These are phyloP conservation scores for Sycobia sp. DNA, from an alignment of 1,140 invertebrate species.

Conservation along the genomic window DNA sequence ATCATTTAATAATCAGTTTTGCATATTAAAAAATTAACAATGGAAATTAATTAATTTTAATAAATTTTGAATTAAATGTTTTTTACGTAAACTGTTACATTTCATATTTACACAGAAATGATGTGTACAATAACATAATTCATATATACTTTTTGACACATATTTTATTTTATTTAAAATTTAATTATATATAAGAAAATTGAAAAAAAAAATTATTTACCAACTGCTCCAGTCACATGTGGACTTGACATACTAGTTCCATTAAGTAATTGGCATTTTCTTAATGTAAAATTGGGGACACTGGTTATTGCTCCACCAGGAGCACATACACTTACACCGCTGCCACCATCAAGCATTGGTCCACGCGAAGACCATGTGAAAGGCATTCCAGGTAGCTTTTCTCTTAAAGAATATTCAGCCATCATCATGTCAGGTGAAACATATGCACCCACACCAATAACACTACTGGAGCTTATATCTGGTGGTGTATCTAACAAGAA, in stretches of 20 bases:
- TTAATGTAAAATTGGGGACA: constrained; percentile 88
- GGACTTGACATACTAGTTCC: constrained; percentile 97
- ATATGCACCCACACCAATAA: constrained; percentile 94
- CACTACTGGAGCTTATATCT: constrained; percentile 78
- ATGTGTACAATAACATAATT: neutral
- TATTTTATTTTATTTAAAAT: no score
- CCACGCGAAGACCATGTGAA: constrained; percentile 96
- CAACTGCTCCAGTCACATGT: constrained; percentile 88
- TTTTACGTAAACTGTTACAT: no score
- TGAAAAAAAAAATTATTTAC: constrained; percentile 55
- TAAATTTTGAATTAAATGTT: no score
- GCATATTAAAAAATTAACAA: no score
- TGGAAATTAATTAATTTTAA: no score
- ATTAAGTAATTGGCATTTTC: constrained; percentile 92
- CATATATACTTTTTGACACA: neutral
- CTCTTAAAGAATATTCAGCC: constrained; percentile 89
- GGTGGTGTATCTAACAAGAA: constrained; percentile 81
- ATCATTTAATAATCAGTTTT: no score
- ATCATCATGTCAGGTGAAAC: constrained; percentile 97
- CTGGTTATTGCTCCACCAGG: constrained; percentile 96
- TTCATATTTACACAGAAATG: no score
- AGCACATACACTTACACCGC: constrained; percentile 88
- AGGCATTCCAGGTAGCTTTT: constrained; percentile 81
- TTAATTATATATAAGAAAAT: neutral
- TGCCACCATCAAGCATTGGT: constrained; percentile 85